phyloP scores from a whole-genome alignment of 2,797 vertebrate species.

The Pyrocephalus nanus region DNA sequence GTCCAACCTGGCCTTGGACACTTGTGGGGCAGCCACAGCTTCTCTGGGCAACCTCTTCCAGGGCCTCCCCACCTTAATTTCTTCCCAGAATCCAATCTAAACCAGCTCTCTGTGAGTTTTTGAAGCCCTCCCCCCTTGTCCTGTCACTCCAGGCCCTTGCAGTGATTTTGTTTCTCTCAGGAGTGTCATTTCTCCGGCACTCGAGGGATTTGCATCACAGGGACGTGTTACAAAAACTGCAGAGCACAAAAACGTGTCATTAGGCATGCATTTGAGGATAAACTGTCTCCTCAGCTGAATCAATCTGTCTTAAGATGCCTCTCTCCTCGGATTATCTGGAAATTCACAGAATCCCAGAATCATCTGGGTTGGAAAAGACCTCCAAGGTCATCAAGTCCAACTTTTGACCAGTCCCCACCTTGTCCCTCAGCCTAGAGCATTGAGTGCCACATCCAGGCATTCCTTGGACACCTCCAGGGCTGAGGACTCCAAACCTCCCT shows the following conservation, averaged over 20 bases:
- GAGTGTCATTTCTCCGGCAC: background rate
- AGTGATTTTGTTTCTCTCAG: background rate
- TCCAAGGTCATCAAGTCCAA: background rate
- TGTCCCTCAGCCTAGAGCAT: background rate
- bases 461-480: background rate
- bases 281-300: background rate
- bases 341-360: background rate
- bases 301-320: background rate
- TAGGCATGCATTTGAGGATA: background rate
- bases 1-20: background rate
- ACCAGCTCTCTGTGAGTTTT: background rate
- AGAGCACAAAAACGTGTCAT: background rate
- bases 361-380: background rate
- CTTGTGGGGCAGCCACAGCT: background rate
- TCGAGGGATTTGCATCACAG: background rate
- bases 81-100: background rate
- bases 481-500: background rate
- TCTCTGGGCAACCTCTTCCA: accelerated
- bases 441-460: accelerated
- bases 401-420: no score
- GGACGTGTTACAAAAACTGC: accelerated
- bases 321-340: background rate
- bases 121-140: background rate
- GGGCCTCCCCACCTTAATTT: accelerated
- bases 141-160: background rate